A percentile compares a stretch with the other conserved stretches of the same genome.
These are phyloP conservation scores for Clitarchus hookeri DNA, from an alignment of 2,888 invertebrate species.

Conservation along the genomic window DNA sequence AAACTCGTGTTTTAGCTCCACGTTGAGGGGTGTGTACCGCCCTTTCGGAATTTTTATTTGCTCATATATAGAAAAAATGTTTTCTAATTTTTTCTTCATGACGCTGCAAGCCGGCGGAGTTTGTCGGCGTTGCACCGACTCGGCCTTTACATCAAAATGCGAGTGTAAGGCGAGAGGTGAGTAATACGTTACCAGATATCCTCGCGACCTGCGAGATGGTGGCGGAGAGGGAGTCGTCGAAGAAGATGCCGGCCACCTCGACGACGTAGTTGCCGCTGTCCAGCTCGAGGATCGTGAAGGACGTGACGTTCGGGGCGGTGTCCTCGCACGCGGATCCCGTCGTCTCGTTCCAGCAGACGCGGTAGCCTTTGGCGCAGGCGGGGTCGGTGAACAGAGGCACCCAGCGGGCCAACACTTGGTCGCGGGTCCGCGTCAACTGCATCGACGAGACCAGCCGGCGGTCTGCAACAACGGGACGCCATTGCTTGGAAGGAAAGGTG, in stretches of 20 bases:
- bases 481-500: too few species aligned
- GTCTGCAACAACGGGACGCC: neutral
- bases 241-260: neutral
- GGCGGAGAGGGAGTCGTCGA: neutral
- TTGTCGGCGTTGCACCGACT: too few species aligned
- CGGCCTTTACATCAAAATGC: too few species aligned
- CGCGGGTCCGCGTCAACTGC: neutral
- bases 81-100: too few species aligned
- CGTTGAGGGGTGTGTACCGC: too few species aligned
- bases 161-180: neutral
- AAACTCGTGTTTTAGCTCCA: too few species aligned
- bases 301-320: neutral
- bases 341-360: neutral
- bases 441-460: neutral
- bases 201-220: neutral
- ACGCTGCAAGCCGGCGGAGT: too few species aligned
- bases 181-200: neutral
- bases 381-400: neutral
- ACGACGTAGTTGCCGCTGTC: neutral
- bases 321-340: neutral
- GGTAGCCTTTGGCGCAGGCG: neutral
- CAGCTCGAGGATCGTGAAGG: neutral
- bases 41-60: too few species aligned
- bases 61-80: too few species aligned
- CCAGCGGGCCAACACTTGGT: neutral